phyloP scores from a whole-genome alignment of 2,888 invertebrate genomes.

The Aphodius granarius region DNA sequence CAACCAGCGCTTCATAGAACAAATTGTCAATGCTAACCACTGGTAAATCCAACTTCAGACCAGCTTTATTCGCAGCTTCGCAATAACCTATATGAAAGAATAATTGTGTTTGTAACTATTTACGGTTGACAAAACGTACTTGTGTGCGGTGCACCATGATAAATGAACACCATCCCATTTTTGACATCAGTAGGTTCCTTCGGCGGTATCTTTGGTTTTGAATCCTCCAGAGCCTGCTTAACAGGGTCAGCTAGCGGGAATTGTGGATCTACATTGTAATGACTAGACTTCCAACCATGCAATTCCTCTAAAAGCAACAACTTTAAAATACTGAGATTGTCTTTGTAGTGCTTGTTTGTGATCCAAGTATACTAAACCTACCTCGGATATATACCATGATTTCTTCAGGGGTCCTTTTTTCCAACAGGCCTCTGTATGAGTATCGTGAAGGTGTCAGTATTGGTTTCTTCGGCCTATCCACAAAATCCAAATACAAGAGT shows the following conservation, averaged over 20 bases:
- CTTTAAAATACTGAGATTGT: no score
- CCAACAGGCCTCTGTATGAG: constrained; percentile 15
- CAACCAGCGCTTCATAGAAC: constrained; percentile 55
- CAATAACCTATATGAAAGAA: constrained; percentile 40
- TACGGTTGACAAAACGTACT: constrained; percentile 38
- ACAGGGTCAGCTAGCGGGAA: constrained; percentile 42
- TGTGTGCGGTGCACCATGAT: constrained; percentile 54
- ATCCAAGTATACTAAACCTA: no score
- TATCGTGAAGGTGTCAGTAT: background rate
- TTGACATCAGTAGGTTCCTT: constrained; percentile 30
- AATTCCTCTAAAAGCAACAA: constrained; percentile 17
- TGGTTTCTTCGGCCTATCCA: background rate
- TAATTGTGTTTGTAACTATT: background rate
- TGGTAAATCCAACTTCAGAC: constrained; percentile 54
- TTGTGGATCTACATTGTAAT: background rate
- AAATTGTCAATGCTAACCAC: constrained; percentile 57
- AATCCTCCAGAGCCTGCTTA: constrained; percentile 36
- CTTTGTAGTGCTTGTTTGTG: no score
- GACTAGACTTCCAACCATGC: constrained; percentile 7
- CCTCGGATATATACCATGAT: background rate
- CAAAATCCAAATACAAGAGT: background rate
- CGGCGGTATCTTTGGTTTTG: constrained; percentile 12
- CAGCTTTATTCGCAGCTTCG: constrained; percentile 46
- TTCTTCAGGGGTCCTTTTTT: constrained; percentile 13
- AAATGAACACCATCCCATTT: constrained; percentile 52